Evolutionary conservation across 2,113 vertebrate genomes (phyloP), one percentile per base, ranked within the genome.

Genomic region (Pampusana beccarii): DNA sequence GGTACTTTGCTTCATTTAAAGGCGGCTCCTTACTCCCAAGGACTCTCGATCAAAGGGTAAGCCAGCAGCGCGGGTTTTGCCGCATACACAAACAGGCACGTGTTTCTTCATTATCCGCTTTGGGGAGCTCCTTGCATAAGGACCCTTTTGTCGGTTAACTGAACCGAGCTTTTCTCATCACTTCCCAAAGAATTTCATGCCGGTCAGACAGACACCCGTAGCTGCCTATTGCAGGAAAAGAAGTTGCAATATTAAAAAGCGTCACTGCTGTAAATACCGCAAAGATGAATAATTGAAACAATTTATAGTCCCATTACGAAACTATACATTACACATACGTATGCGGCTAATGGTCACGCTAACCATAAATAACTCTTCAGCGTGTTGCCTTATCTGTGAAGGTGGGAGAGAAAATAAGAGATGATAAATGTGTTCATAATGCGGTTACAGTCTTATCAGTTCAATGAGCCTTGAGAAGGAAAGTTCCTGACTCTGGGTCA

Each of bases 11-110:
- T 86, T 86, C 95, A 83, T 83, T 88, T 53, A 28, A 34, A 95
- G 94, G 90, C 70, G 1, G 60, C 78, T 91, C 90, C 93, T 90
- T 20, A 18, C 91, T 97, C 54, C 80, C 51, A 74, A 54, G 61
- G 91, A 16, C 78, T 95, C 80, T 14, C 40, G 90, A 90, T 94
- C 90, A 75, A 83, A 95, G 83, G 85, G 79, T 89, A 94, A 93
- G 60, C 69, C 60, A 54, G 9, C 51, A 8, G 57, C 9, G 50
- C 70, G 25, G 70, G 34, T 53, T 62, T 71, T 40, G 83, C 58
- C 93, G 74, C 90, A 92, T 92, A 46, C 71, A 93, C 64, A 97
- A 94, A 44, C 71, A 87, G 92, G 66, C 66, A 80, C 54, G 31
- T 31, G 14, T 36, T 87, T 92, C 95, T 74, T 94, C 88, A 91